Evolutionary conservation across 2,888 invertebrate species (phyloP).

Genomic region (Epinotia demarniana): DNA sequence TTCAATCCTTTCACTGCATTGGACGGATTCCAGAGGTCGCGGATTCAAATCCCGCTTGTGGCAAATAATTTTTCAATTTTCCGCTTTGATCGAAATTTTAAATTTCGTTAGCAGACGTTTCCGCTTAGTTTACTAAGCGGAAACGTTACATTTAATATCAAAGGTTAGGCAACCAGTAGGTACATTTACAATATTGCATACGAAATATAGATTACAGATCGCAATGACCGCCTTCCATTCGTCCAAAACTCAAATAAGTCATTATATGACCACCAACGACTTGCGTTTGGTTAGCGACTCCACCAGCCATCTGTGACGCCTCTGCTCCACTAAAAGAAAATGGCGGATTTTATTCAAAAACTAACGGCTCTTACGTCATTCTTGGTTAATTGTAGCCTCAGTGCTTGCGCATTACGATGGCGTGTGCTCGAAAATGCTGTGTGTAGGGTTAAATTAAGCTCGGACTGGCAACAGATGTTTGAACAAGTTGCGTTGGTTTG

Average conservation of each 20-base stretch:
- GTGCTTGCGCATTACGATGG: conserved; percentile 17
- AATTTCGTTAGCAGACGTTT: too few species aligned
- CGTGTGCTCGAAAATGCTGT: conserved; percentile 20
- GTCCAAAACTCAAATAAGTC: conserved; percentile 25
- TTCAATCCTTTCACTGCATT: too few species aligned
- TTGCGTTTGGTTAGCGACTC: conserved; percentile 2
- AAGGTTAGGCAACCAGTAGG: too few species aligned
- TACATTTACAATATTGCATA: too few species aligned
- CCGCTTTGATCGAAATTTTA: too few species aligned
- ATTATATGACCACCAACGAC: conserved; percentile 36
- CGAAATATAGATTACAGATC: not conserved
- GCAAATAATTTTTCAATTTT: too few species aligned
- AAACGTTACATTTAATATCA: too few species aligned
- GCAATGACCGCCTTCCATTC: not conserved
- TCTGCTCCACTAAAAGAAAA: not conserved
- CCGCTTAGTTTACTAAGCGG: too few species aligned
- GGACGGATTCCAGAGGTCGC: too few species aligned
- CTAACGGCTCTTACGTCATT: not conserved
- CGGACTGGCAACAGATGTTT: conserved; percentile 31
- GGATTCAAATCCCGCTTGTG: too few species aligned
- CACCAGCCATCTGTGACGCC: conserved; percentile 31
- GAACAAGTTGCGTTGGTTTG: conserved; percentile 2
- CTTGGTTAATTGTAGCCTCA: not conserved
- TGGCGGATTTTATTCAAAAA: too few species aligned
- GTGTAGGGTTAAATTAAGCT: conserved; percentile 3